Conservation (phyloP, 2,113 vertebrate genomes). For the Onychostruthus taczanowskii region DNA sequence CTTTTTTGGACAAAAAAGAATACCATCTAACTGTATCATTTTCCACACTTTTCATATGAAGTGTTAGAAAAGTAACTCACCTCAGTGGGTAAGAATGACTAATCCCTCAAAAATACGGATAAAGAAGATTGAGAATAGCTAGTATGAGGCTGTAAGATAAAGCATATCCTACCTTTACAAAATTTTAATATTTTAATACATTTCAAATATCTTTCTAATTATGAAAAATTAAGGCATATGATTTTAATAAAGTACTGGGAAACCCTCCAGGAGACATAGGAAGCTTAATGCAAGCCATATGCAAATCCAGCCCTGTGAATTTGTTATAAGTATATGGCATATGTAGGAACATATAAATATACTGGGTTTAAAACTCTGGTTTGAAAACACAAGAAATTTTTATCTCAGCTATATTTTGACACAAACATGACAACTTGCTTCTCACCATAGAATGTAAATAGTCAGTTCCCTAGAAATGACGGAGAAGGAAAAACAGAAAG, state of each 20-base stretch:
- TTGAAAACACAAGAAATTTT: neutral
- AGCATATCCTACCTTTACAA: neutral
- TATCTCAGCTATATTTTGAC: neutral
- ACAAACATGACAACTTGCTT: neutral
- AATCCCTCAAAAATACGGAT: conserved; percentile 4
- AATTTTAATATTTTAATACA: neutral
- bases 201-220: neutral
- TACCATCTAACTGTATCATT: neutral
- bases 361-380: neutral
- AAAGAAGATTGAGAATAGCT: neutral
- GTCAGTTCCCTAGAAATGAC: neutral
- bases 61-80: conserved; percentile 9
- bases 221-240: neutral
- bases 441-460: neutral
- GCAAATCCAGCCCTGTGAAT: neutral
- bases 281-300: neutral
- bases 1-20: conserved; percentile 25
- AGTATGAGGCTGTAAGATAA: neutral
- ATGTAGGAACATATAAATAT: neutral
- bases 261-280: neutral
- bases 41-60: neutral
- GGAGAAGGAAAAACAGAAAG: neutral
- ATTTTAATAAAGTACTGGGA: neutral
- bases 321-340: neutral
- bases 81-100: neutral